These are phyloP conservation scores for Propithecus coquereli DNA, from an alignment of 2,113 vertebrate species.

Conservation along the genomic window DNA sequence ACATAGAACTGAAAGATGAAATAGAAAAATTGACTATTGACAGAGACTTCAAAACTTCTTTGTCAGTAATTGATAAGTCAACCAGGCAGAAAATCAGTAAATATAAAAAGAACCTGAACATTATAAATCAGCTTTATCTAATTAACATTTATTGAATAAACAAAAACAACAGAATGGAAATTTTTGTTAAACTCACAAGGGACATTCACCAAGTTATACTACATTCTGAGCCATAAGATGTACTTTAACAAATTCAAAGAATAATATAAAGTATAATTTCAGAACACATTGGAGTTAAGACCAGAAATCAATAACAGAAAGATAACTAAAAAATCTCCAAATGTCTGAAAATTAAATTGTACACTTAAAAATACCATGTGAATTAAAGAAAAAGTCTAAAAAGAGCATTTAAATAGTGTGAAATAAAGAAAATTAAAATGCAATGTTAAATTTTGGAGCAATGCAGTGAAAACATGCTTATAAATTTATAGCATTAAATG, in stretches of 20 bases:
- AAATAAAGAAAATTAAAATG: background rate
- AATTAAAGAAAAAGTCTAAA: background rate
- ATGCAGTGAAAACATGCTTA: background rate
- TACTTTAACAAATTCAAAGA: background rate
- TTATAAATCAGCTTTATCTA: background rate
- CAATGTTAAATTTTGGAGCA: background rate
- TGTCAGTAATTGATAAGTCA: background rate
- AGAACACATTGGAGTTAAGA: background rate
- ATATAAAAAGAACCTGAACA: background rate
- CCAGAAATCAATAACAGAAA: background rate
- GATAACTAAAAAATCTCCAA: background rate
- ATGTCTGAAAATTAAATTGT: background rate
- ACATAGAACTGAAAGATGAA: background rate
- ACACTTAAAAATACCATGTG: background rate
- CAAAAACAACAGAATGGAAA: background rate
- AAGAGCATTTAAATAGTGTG: background rate
- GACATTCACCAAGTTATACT: background rate
- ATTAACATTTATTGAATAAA: background rate
- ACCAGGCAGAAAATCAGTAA: background rate
- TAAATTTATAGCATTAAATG: background rate
- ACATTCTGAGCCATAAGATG: background rate
- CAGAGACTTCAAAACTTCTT: background rate
- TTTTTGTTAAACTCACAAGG: background rate
- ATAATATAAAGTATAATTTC: background rate
- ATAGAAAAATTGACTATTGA: background rate